These are phyloP conservation scores for Hemitrygon akajei DNA, from an alignment of 2,797 vertebrate species.

Conservation along the genomic window DNA sequence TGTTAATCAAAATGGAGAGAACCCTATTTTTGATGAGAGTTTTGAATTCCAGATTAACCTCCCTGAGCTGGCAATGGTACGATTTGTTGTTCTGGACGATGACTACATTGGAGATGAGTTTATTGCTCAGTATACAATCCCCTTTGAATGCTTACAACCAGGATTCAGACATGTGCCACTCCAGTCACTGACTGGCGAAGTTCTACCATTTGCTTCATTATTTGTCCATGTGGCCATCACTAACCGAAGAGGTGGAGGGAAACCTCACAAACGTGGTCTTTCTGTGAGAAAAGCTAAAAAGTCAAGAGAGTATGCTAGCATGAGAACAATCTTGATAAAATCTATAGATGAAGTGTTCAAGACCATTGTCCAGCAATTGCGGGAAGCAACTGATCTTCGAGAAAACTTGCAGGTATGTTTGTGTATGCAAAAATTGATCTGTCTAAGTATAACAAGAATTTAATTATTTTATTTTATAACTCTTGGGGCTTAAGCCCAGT, in stretches of 20 bases:
- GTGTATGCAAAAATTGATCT: neutral
- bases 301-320: constrained; percentile 84
- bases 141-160: constrained; percentile 94
- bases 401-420: constrained; percentile 96
- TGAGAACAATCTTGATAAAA: constrained; percentile 90
- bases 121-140: constrained; percentile 93
- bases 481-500: neutral
- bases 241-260: constrained; percentile 92
- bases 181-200: constrained; percentile 89
- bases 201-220: constrained; percentile 78
- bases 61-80: constrained; percentile 92
- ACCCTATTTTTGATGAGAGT: constrained; percentile 94
- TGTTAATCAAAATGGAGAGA: constrained; percentile 87
- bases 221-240: constrained; percentile 97
- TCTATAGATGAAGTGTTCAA: constrained; percentile 91
- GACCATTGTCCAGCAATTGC: constrained; percentile 79
- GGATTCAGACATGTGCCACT: constrained; percentile 89
- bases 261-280: constrained; percentile 91
- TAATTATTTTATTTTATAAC: neutral
- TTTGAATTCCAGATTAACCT: constrained; percentile 98
- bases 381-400: constrained; percentile 89
- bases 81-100: constrained; percentile 92
- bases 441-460: constrained; percentile 15
- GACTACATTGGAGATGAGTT: constrained; percentile 98
- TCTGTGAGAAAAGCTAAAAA: constrained; percentile 91